phyloP scores from a whole-genome alignment of 2,888 invertebrate species.

The Tortricodes alternella region DNA sequence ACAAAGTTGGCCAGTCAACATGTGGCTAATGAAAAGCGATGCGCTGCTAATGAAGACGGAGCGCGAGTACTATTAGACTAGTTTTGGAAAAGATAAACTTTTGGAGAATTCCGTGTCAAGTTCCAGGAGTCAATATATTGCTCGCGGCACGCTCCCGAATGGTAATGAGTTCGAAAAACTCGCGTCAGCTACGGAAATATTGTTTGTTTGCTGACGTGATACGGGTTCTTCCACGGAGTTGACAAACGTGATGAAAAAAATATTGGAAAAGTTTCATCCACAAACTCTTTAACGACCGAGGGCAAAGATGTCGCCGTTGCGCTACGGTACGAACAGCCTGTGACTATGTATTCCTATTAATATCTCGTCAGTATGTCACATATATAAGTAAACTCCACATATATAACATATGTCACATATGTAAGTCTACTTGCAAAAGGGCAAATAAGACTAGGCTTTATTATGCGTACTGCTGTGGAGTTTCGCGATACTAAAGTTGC shows the following conservation, averaged over 20 bases:
- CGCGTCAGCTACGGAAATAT: slow-evolving; percentile 61
- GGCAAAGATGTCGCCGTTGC: slow-evolving; percentile 36
- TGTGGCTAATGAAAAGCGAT: slow-evolving; percentile 68
- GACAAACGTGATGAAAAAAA: slow-evolving; percentile 74
- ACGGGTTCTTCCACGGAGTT: slow-evolving; percentile 52
- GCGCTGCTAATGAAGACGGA: slow-evolving; percentile 65
- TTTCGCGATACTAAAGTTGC: no score
- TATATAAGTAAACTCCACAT: no score
- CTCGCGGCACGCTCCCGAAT: slow-evolving; percentile 54
- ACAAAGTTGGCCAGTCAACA: slow-evolving; percentile 52
- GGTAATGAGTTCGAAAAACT: slow-evolving; percentile 69
- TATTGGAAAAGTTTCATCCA: slow-evolving; percentile 70
- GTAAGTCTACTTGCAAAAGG: no score
- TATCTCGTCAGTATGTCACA: neutral
- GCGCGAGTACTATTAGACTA: slow-evolving; percentile 45
- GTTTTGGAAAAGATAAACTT: slow-evolving; percentile 50
- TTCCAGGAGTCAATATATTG: slow-evolving; percentile 57
- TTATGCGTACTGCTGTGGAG: no score
- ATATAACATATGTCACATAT: no score
- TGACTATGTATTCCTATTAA: slow-evolving; percentile 5
- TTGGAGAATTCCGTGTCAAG: slow-evolving; percentile 40
- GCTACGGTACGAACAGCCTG: slow-evolving; percentile 10
- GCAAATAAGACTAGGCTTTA: no score
- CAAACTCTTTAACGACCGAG: slow-evolving; percentile 53
- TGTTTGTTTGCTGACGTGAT: slow-evolving; percentile 71